Evolutionary conservation across 1,140 invertebrate genomes (phyloP).

Genomic region (Zophobas morio): DNA sequence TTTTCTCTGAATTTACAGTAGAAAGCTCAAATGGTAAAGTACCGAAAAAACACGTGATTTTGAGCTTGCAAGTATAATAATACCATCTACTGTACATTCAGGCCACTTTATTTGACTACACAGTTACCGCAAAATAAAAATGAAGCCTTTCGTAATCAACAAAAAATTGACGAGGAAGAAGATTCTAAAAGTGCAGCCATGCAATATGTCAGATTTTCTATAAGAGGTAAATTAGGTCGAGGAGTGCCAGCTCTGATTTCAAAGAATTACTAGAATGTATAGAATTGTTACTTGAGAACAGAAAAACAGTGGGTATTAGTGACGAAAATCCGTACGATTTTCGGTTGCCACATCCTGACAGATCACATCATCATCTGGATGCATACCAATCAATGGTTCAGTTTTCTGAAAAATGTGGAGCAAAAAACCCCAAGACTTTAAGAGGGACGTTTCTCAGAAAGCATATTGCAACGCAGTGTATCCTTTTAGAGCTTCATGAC

Average conservation of each 20-base stretch:
- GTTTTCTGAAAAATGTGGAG: conserved; percentile 18
- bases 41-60: too few species aligned
- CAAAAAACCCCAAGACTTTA: not conserved
- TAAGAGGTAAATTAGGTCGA: conserved; percentile 40
- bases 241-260: conserved; percentile 16
- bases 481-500: conserved; percentile 17
- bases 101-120: too few species aligned
- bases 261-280: conserved; percentile 8
- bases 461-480: conserved; percentile 29
- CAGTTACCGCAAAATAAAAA: not conserved
- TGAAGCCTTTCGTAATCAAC: not conserved
- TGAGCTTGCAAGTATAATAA: too few species aligned
- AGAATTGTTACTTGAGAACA: conserved; percentile 8
- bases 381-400: conserved; percentile 37
- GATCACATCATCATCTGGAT: conserved; percentile 22
- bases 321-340: conserved; percentile 48
- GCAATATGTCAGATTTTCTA: conserved; percentile 29
- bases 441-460: conserved; percentile 40
- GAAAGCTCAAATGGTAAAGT: too few species aligned
- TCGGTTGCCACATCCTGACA: conserved; percentile 7
- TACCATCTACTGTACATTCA: too few species aligned
- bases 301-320: conserved; percentile 3
- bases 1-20: too few species aligned
- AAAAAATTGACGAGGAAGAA: conserved; percentile 5
- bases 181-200: conserved; percentile 6